Conservation (phyloP, 2,113 vertebrate genomes). For the Saguinus midas region DNA sequence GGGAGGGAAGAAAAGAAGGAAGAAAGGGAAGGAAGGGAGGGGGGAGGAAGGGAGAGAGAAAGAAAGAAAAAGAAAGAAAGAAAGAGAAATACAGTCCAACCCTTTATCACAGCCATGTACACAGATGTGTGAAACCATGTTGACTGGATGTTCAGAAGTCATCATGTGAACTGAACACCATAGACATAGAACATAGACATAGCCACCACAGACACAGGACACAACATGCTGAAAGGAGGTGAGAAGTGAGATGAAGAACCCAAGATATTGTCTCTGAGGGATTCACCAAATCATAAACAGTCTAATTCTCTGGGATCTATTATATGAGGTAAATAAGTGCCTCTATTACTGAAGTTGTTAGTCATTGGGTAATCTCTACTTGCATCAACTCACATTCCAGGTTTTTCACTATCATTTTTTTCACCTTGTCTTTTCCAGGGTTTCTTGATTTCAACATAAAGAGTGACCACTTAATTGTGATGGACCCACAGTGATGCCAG, state of each 20-base stretch:
- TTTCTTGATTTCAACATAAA: not conserved
- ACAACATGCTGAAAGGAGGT: not conserved
- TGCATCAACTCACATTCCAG: accelerated
- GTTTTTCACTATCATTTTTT: not conserved
- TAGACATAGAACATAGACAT: not conserved
- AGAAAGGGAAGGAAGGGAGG: accelerated
- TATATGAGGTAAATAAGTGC: not conserved
- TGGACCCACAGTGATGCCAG: accelerated
- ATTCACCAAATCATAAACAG: not conserved
- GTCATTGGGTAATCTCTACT: not conserved
- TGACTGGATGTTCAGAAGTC: no score
- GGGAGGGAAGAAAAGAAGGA: no score
- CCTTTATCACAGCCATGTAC: not conserved
- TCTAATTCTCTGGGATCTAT: not conserved
- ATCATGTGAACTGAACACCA: not conserved
- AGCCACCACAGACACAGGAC: not conserved
- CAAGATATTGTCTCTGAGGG: not conserved
- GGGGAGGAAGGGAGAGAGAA: accelerated
- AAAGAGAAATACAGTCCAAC: not conserved
- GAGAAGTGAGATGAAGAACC: not conserved
- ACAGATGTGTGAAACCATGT: not conserved
- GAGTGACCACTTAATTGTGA: no score
- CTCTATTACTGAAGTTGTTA: no score
- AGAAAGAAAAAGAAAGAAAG: no score
- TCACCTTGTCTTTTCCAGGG: not conserved